Evolutionary conservation across 2,113 vertebrate species (phyloP), one percentile per base, ranked within the genome.

Genomic region (Tichodroma muraria): DNA sequence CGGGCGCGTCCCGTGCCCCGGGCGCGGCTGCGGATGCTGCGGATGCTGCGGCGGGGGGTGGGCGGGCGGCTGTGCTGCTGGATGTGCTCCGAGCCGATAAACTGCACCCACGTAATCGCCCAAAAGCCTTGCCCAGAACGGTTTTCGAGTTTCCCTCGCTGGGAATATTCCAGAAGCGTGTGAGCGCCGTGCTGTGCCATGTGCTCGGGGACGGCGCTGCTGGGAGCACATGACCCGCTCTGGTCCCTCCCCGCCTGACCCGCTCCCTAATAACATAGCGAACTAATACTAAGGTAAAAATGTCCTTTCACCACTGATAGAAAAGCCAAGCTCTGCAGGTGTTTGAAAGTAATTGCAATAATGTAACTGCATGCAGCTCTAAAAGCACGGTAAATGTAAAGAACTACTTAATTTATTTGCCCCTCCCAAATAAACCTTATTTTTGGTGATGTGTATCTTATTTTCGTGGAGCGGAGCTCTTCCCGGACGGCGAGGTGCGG

Each of bases 301-400:
- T 1, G 1, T 0, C 11, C 2, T 35, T 21, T 56, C 23, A 23
- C 7, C 2, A 0, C 5, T 8, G 30, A 2, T 1, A 0, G 3
- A 4, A 44, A 71, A 92, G 61, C 37, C 20, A 6, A 15, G 31
- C n/a, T 45, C 10, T 77, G 40, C 30, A n/a, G 4, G 12, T 52
- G 10, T 21, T 47, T 35, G 35, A 5, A 28, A 65, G 19, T 5
- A 20, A 16, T 14, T 13, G 2, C 2, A 1, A 1, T 23, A 3
- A 0, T 79, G 56, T 52, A 37, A 44, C 8, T n/a, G 42, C 19
- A 11, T 6, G 4, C 6, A 4, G 6, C 6, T 69, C 28, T 53
- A n/a, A 44, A 81, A 66, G n/a, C 20, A 16, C 1, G 7, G 25
- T 35, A 10, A 33, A 11, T 70, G 79, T 83, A 42, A 83, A 42